Evolutionary conservation across 2,113 vertebrate species (phyloP).

Genomic region (Tor tambroides): DNA sequence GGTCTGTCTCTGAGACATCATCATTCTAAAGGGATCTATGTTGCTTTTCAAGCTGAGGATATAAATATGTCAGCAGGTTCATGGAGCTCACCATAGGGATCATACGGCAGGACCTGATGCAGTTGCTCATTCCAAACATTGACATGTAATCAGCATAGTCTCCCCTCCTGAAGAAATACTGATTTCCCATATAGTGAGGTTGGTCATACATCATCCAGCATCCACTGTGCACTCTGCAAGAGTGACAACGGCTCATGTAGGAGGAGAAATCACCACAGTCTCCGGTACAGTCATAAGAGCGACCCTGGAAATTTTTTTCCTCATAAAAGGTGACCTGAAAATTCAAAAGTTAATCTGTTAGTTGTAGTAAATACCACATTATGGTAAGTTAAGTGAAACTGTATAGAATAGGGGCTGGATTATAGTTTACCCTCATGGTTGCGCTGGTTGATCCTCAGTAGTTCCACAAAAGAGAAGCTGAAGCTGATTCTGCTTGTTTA

Average conservation of each 20-base stretch:
- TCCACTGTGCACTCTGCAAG: slow-evolving; percentile 55
- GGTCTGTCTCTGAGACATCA: neutral
- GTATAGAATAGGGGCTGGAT: neutral
- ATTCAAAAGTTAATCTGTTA: neutral
- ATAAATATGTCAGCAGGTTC: neutral
- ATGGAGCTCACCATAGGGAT: slow-evolving; percentile 57
- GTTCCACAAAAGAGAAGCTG: slow-evolving; percentile 25
- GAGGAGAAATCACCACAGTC: slow-evolving; percentile 67
- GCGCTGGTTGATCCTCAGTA: neutral
- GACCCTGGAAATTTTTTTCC: slow-evolving; percentile 72
- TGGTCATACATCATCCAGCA: slow-evolving; percentile 61
- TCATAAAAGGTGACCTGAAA: slow-evolving; percentile 72
- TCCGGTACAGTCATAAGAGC: slow-evolving; percentile 68
- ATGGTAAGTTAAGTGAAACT: neutral
- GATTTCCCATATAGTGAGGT: slow-evolving; percentile 48
- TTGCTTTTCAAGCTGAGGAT: neutral
- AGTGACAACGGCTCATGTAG: slow-evolving; percentile 62
- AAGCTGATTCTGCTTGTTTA: slow-evolving; percentile 25
- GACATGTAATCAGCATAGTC: slow-evolving; percentile 62
- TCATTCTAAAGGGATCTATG: neutral
- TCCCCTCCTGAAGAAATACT: slow-evolving; percentile 59
- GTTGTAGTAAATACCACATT: neutral
- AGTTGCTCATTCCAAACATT: slow-evolving; percentile 57
- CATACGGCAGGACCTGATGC: slow-evolving; percentile 65
- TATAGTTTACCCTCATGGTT: slow-evolving; percentile 17